phyloP scores from a whole-genome alignment of 2,113 vertebrate genomes.

The Calyptomena viridis region DNA sequence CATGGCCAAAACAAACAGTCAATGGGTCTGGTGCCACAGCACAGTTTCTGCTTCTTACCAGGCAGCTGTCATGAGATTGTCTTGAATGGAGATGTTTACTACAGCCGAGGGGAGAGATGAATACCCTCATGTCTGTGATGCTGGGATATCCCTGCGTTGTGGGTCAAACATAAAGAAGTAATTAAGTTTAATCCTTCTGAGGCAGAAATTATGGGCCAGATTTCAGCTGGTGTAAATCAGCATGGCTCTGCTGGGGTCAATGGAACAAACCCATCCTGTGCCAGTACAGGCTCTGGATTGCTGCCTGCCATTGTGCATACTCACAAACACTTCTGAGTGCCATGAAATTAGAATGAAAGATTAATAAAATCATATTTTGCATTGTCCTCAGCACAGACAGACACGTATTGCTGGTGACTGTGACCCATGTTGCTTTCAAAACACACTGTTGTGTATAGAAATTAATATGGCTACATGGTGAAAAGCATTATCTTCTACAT shows the following conservation, averaged over 20 bases:
- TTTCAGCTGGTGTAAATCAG: conserved; percentile 29
- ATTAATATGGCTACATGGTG: conserved; percentile 28
- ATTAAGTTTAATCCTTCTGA: neutral
- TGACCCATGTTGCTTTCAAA: neutral
- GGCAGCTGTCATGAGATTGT: neutral
- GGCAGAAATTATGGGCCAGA: neutral
- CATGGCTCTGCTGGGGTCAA: conserved; percentile 8
- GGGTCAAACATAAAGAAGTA: neutral
- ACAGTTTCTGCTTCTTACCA: neutral
- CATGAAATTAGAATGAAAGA: conserved; percentile 27
- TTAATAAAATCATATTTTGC: conserved; percentile 34
- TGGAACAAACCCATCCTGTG: conserved; percentile 8
- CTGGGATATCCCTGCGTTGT: neutral
- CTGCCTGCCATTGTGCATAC: conserved; percentile 32
- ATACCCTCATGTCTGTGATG: neutral
- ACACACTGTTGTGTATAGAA: neutral
- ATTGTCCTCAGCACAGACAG: conserved; percentile 40
- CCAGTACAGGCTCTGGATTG: conserved; percentile 26
- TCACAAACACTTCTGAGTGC: neutral
- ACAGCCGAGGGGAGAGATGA: neutral
- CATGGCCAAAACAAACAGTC: neutral
- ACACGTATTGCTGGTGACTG: neutral
- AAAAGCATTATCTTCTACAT: conserved; percentile 37
- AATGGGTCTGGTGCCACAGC: neutral
- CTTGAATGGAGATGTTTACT: neutral